Evolutionary conservation across 2,797 vertebrate genomes (phyloP).

Genomic region (Forpus xanthops): DNA sequence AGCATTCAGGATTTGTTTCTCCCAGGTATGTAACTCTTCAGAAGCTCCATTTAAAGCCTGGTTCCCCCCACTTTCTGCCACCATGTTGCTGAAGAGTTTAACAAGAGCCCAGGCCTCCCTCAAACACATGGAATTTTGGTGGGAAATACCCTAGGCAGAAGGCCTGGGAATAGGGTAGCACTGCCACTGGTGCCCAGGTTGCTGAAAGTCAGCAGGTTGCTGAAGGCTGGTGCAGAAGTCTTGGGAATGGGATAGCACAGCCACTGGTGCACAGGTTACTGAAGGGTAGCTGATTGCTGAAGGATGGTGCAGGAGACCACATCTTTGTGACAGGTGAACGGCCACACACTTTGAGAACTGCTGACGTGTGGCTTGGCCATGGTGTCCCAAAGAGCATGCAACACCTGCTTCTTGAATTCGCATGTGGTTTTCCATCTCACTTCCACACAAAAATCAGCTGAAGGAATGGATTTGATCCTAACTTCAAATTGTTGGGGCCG

Average conservation of each 20-base stretch:
- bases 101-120: not conserved
- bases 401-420: not conserved
- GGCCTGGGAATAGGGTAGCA: not conserved
- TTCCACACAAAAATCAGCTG: not conserved
- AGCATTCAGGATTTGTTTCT: not conserved
- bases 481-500: not conserved
- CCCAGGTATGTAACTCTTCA: not conserved
- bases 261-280: not conserved
- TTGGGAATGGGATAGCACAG: not conserved
- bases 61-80: not conserved
- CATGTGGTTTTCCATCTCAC: not conserved
- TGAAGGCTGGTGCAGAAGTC: not conserved
- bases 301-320: not conserved
- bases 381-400: not conserved
- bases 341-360: not conserved
- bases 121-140: accelerated
- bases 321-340: not conserved
- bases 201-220: not conserved
- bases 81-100: not conserved
- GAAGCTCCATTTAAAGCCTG: not conserved
- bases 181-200: not conserved
- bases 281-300: not conserved
- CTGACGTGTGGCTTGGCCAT: not conserved
- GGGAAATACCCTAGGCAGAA: not conserved
- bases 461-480: not conserved